Conservation (phyloP, 2,797 vertebrate species). For the Falco berigora region DNA sequence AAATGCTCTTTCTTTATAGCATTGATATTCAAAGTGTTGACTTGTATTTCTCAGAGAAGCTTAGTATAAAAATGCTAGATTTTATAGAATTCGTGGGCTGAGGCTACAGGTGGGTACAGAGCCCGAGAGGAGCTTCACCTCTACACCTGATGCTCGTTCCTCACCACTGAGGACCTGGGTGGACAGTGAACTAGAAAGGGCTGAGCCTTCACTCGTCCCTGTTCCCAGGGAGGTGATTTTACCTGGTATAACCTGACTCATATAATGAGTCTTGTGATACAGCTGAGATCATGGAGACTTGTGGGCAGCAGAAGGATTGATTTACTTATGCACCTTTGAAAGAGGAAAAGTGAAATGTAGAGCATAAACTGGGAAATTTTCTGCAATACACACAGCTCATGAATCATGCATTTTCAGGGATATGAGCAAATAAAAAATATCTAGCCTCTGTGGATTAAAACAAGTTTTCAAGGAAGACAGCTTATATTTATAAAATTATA, state of each 20-base stretch:
- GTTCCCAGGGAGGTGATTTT: background rate
- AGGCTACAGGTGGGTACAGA: background rate
- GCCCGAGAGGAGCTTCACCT: background rate
- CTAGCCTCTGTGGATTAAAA: background rate
- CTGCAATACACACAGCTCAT: background rate
- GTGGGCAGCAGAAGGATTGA: background rate
- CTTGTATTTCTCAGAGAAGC: background rate
- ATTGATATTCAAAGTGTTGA: background rate
- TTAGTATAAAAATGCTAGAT: background rate
- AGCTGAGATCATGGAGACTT: background rate
- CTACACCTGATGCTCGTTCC: background rate
- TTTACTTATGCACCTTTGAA: background rate
- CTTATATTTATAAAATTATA: background rate
- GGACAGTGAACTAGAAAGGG: background rate
- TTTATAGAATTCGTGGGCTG: background rate
- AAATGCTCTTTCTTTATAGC: background rate
- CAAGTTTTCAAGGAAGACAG: background rate
- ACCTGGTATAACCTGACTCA: background rate
- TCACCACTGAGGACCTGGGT: background rate
- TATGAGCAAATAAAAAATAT: background rate
- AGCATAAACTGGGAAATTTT: background rate
- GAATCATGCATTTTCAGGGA: background rate
- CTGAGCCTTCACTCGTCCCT: background rate
- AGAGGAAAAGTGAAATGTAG: background rate
- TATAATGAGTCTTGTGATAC: background rate